Percentiles rank a stretch among this genome's conserved stretches.
These are phyloP conservation scores for Eledona agricola DNA, from an alignment of 2,888 invertebrate genomes.

Conservation along the genomic window DNA sequence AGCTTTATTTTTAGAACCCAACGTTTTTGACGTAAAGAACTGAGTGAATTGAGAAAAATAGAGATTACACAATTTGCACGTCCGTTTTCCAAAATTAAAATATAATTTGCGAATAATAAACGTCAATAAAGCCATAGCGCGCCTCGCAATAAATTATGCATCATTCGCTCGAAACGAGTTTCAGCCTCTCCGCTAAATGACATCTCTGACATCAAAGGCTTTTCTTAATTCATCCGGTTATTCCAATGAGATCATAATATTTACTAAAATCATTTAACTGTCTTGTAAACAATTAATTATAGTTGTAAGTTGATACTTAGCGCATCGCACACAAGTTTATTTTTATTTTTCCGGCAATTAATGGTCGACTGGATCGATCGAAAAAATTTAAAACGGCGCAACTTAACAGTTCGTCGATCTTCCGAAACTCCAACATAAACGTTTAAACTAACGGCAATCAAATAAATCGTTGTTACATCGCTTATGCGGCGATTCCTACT, in stretches of 20 bases:
- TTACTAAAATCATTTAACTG: constrained; percentile 36
- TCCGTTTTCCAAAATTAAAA: background rate
- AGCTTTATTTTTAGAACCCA: too few species aligned
- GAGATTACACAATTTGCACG: too few species aligned
- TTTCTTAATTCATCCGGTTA: constrained; percentile 34
- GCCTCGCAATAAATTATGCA: constrained; percentile 10
- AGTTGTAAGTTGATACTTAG: constrained; percentile 32
- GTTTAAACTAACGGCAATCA: constrained; percentile 8
- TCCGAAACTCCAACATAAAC: too few species aligned
- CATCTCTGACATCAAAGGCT: constrained; percentile 30
- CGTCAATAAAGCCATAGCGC: background rate
- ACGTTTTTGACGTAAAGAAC: too few species aligned
- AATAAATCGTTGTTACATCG: constrained; percentile 17
- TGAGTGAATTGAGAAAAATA: too few species aligned
- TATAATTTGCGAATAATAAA: constrained; percentile 1
- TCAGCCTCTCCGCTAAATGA: constrained; percentile 17
- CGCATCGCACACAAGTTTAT: constrained; percentile 17
- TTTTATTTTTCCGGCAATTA: constrained; percentile 25
- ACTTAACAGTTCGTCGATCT: too few species aligned
- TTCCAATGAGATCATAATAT: constrained; percentile 37
- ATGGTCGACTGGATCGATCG: too few species aligned
- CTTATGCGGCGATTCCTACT: constrained; percentile 21
- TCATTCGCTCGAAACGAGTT: constrained; percentile 19
- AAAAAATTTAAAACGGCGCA: too few species aligned
- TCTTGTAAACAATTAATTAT: constrained; percentile 36